Evolutionary conservation across 2,888 invertebrate genomes (phyloP).

Genomic region (Falcaria lacertinaria): DNA sequence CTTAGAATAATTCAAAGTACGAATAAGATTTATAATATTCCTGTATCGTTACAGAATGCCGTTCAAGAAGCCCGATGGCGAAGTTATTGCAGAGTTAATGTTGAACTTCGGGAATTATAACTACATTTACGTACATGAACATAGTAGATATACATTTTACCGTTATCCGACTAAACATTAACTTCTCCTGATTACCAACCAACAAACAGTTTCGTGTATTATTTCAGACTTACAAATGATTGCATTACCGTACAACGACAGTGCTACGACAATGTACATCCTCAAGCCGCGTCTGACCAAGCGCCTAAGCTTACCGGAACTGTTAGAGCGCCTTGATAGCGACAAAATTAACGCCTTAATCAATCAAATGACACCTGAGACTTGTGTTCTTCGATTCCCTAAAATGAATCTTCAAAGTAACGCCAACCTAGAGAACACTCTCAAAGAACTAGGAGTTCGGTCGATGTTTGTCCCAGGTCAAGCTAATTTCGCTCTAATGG

Average conservation of each 20-base stretch:
- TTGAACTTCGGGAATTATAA: constrained; percentile 66
- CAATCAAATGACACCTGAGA: constrained; percentile 54
- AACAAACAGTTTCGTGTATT: not conserved
- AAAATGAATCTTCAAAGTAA: constrained; percentile 85
- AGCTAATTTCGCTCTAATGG: constrained; percentile 85
- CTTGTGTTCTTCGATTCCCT: constrained; percentile 82
- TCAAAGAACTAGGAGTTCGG: constrained; percentile 80
- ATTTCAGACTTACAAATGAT: constrained; percentile 80
- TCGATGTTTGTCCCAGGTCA: constrained; percentile 80
- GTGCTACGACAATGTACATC: constrained; percentile 82
- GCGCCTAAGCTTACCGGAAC: constrained; percentile 54
- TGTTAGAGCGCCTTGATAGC: constrained; percentile 71
- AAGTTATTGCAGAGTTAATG: constrained; percentile 82
- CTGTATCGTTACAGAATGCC: constrained; percentile 62
- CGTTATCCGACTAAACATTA: not conserved
- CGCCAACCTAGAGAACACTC: constrained; percentile 72
- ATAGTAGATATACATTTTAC: constrained; percentile 36
- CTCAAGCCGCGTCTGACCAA: constrained; percentile 77
- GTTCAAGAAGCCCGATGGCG: constrained; percentile 64
- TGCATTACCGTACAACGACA: constrained; percentile 86
- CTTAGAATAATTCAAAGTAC: too few species aligned
- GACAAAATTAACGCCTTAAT: constrained; percentile 72
- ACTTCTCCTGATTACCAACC: not conserved
- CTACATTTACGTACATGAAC: constrained; percentile 39
- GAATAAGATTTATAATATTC: constrained; percentile 3